phyloP scores from a whole-genome alignment of 2,113 vertebrate genomes.

The Nothocercus julius region DNA sequence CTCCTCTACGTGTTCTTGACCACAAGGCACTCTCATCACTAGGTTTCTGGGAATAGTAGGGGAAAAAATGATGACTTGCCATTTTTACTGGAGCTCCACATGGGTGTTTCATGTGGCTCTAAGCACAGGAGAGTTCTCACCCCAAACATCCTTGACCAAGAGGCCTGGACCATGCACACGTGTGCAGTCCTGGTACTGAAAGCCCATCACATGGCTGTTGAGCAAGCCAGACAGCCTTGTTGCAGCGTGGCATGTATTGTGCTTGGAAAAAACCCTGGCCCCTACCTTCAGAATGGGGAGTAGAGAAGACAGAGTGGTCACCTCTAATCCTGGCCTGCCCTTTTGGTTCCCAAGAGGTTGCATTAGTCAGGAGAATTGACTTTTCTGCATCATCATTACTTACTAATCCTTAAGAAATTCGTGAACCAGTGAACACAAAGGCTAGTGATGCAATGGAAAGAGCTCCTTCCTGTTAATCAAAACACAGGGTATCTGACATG shows the following conservation, averaged over 20 bases:
- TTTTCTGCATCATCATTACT: rapidly evolving
- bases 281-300: not conserved
- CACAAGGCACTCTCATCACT: not conserved
- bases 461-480: conserved; percentile 56
- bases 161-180: not conserved
- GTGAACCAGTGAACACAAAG: not conserved
- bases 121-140: not conserved
- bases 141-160: not conserved
- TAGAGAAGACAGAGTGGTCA: not conserved
- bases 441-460: conserved; percentile 16
- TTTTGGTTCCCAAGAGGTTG: not conserved
- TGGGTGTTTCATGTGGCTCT: not conserved
- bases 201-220: not conserved
- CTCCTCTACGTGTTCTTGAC: not conserved
- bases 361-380: not conserved
- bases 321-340: not conserved
- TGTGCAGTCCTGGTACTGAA: not conserved
- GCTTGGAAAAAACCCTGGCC: not conserved
- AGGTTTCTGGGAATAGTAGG: not conserved
- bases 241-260: rapidly evolving
- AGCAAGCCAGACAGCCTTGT: too few relatives aligned
- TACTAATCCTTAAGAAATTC: not conserved
- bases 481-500: conserved; percentile 43
- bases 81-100: not conserved
- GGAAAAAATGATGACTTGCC: not conserved